Evolutionary conservation across 2,888 invertebrate genomes (phyloP).

Genomic region (Osedax fenrisi): DNA sequence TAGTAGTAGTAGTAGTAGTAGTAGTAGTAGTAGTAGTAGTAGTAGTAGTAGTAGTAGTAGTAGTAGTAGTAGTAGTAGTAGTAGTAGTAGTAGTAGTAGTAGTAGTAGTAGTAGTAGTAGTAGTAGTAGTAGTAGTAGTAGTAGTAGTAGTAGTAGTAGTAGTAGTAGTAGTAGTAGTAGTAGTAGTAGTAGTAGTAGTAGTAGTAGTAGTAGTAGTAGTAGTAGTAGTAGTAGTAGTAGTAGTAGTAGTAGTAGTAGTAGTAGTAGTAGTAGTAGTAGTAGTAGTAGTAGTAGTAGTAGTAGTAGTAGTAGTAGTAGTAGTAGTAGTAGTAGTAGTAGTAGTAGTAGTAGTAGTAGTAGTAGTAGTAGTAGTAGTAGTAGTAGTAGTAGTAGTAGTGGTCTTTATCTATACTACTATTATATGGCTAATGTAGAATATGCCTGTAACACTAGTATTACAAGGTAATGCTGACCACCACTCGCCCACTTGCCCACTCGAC

Average conservation of each 20-base stretch:
- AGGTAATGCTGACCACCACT: no score
- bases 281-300: slow-evolving; percentile 25
- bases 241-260: slow-evolving; percentile 29
- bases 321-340: slow-evolving; percentile 35
- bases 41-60: slow-evolving; percentile 27
- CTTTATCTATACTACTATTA: no score
- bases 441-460: no score
- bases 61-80: neutral
- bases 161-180: slow-evolving; percentile 27
- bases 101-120: neutral
- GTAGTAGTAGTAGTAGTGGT: slow-evolving; percentile 28
- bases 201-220: slow-evolving; percentile 26
- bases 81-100: neutral
- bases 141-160: slow-evolving; percentile 26
- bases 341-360: slow-evolving; percentile 34
- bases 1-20: slow-evolving; percentile 34
- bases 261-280: slow-evolving; percentile 29
- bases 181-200: slow-evolving; percentile 27
- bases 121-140: slow-evolving; percentile 15
- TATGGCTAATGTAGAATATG: no score
- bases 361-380: slow-evolving; percentile 34
- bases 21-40: slow-evolving; percentile 34
- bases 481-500: no score
- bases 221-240: slow-evolving; percentile 24
- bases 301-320: slow-evolving; percentile 29